Evolutionary conservation across 2,113 vertebrate species (phyloP).

Genomic region (Eira barbara): DNA sequence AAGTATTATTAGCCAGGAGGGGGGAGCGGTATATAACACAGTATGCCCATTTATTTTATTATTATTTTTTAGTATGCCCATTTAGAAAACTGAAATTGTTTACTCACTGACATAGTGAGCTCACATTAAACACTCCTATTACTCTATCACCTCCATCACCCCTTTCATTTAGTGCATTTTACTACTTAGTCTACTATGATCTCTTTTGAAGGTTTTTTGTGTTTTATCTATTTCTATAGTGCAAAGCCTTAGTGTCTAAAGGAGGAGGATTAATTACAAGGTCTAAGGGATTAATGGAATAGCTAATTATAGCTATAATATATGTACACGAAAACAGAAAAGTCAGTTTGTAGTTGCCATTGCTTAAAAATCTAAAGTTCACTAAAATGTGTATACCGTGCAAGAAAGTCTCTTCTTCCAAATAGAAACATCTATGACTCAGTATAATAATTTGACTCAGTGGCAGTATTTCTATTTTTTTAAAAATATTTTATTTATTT

Average conservation of each 20-base stretch:
- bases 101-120: background rate
- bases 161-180: background rate
- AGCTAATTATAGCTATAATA: background rate
- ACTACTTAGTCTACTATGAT: background rate
- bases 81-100: constrained; percentile 4
- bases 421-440: background rate
- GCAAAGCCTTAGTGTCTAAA: background rate
- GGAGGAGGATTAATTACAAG: background rate
- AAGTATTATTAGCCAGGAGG: background rate
- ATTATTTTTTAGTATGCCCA: background rate
- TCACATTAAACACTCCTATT: background rate
- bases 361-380: background rate
- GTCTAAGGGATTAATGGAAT: background rate
- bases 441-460: background rate
- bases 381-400: background rate
- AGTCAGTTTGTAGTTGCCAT: background rate
- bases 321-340: background rate
- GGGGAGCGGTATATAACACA: background rate
- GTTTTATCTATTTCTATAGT: background rate
- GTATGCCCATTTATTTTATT: background rate
- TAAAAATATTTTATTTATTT: no score
- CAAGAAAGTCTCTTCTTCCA: background rate
- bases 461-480: no score
- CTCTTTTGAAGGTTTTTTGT: background rate
- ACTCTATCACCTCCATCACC: background rate